Percentiles rank a stretch among this genome's conserved stretches.
Conservation (phyloP, 2,113 vertebrate genomes). For the Heloderma charlesbogerti region DNA sequence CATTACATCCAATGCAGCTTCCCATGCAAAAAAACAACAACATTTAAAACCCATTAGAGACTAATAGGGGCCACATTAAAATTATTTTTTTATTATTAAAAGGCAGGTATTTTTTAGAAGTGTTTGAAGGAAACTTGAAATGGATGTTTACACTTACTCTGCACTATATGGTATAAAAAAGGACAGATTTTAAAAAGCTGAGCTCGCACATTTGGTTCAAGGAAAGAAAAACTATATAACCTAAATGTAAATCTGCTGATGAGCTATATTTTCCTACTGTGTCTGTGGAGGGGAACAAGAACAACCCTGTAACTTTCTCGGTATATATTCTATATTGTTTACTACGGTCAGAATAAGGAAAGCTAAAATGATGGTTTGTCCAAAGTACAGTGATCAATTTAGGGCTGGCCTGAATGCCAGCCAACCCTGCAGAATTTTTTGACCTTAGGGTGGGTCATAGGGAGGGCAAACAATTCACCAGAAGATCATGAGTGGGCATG, state of each 20-base stretch:
- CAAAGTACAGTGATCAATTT: background rate
- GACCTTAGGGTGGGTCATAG: background rate
- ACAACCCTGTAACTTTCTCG: background rate
- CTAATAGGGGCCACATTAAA: background rate
- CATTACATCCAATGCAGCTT: background rate
- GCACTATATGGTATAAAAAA: constrained; percentile 8
- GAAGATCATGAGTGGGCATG: no score
- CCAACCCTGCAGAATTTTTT: background rate
- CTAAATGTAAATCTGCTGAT: constrained; percentile 32
- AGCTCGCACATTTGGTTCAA: background rate
- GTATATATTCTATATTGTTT: background rate
- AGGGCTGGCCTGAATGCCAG: background rate
- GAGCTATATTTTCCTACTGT: background rate
- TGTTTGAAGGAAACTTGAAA: constrained; percentile 21
- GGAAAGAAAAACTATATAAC: constrained; percentile 29
- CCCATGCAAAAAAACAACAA: background rate
- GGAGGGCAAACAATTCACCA: background rate
- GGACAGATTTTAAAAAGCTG: background rate
- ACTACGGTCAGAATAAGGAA: background rate
- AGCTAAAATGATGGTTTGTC: background rate
- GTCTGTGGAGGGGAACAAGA: no score
- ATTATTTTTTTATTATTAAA: background rate
- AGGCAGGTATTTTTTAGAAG: background rate
- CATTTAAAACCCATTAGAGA: constrained; percentile 19
- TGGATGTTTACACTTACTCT: background rate